Conservation (phyloP, 2,113 vertebrate species). For the Mesembrinibis cayennensis region DNA sequence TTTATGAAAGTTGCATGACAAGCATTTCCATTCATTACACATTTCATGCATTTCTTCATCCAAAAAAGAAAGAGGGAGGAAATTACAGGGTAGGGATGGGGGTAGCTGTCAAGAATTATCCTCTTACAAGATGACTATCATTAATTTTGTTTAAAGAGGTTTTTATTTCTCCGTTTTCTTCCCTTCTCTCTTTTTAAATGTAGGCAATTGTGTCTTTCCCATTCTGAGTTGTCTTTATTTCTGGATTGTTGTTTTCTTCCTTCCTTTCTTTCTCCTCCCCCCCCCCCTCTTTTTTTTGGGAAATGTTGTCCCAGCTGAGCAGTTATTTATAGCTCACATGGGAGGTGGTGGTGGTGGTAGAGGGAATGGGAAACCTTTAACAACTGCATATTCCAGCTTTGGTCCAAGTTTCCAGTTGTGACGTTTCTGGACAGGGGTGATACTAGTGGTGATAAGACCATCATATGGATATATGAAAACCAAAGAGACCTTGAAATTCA, state of each 20-base stretch:
- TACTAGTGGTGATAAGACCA: not conserved
- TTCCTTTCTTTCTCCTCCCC: not conserved
- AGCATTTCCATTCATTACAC: slow-evolving; percentile 57
- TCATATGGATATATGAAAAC: not conserved
- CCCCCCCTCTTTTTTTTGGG: too few species aligned
- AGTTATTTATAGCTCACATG: slow-evolving; percentile 28
- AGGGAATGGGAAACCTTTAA: not conserved
- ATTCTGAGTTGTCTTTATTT: slow-evolving; percentile 38
- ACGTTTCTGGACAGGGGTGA: not conserved
- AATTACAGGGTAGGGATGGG: slow-evolving; percentile 35
- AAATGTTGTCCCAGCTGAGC: slow-evolving; percentile 29
- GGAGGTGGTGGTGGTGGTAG: not conserved
- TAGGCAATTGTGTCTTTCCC: slow-evolving; percentile 34
- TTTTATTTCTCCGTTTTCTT: slow-evolving; percentile 55
- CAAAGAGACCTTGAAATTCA: slow-evolving; percentile 5
- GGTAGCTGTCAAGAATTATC: slow-evolving; percentile 53
- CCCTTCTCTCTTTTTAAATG: slow-evolving; percentile 39
- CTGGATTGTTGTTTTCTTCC: not conserved
- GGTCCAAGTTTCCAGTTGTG: not conserved
- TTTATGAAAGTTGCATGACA: slow-evolving; percentile 50
- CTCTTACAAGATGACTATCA: slow-evolving; percentile 39
- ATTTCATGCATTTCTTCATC: slow-evolving; percentile 65
- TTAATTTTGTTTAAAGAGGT: slow-evolving; percentile 49
- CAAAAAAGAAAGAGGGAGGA: slow-evolving; percentile 45
- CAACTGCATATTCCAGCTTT: not conserved